phyloP scores from a whole-genome alignment of 2,797 vertebrate genomes.

The Nyctalus aviator region DNA sequence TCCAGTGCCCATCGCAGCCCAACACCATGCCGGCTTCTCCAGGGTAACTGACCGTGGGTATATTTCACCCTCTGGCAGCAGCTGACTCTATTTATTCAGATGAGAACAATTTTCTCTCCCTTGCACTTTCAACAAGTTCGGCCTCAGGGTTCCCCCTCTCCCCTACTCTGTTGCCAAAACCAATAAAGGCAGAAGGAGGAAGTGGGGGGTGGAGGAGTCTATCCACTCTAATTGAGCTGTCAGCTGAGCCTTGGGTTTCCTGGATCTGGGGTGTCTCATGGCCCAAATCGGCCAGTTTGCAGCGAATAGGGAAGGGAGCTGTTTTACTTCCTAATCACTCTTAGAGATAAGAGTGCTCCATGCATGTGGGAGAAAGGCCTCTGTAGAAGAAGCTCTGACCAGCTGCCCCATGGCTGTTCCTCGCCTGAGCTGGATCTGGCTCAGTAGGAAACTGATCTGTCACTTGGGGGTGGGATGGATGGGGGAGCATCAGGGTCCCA shows the following conservation, averaged over 20 bases:
- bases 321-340: conserved; percentile 60
- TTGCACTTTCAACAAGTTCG: conserved; percentile 81
- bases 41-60: conserved; percentile 56
- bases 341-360: conserved; percentile 57
- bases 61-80: conserved; percentile 75
- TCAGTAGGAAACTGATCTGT: background rate
- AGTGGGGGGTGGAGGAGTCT: background rate
- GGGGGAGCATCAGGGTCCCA: background rate
- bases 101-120: conserved; percentile 86
- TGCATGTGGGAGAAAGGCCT: background rate
- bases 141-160: conserved; percentile 63
- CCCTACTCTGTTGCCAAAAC: conserved; percentile 81
- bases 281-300: background rate
- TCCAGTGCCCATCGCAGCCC: conserved; percentile 37
- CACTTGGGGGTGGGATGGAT: background rate
- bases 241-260: conserved; percentile 69
- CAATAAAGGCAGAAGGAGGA: conserved; percentile 76
- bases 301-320: conserved; percentile 49
- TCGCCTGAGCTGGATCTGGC: background rate
- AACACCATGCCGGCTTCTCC: background rate
- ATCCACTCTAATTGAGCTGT: conserved; percentile 71
- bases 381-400: background rate
- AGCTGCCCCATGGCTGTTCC: background rate
- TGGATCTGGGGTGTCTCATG: conserved; percentile 67
- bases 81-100: conserved; percentile 85